phyloP scores from a whole-genome alignment of 2,888 invertebrate genomes.

The Sialis lutaria region DNA sequence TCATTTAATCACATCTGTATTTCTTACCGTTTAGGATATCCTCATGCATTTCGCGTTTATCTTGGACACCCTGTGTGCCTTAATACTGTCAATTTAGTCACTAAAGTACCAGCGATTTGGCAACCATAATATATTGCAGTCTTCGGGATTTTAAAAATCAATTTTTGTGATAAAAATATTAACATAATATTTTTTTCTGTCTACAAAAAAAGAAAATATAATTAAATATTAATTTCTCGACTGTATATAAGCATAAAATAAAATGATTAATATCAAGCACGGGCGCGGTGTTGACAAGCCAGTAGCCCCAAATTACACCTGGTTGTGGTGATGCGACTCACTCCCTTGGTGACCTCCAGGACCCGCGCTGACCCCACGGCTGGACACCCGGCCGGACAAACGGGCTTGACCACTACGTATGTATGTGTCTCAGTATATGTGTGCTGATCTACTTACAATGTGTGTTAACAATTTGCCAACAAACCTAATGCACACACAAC shows the following conservation, averaged over 20 bases:
- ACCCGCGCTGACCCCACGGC: neutral
- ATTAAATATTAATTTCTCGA: no score
- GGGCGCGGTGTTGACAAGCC: constrained; percentile 1
- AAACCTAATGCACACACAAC: constrained; percentile 14
- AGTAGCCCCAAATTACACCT: neutral
- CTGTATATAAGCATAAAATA: neutral
- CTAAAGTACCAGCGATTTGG: no score
- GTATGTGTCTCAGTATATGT: neutral
- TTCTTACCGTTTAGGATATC: no score
- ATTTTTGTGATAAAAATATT: no score
- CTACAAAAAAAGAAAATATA: no score
- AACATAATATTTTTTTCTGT: no score
- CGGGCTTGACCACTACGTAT: neutral
- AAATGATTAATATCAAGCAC: neutral
- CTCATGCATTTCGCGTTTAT: no score
- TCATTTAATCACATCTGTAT: no score
- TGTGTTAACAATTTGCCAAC: constrained; percentile 22
- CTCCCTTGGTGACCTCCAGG: constrained; percentile 1
- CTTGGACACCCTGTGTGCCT: no score
- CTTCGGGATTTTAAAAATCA: no score
- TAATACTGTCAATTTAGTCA: no score
- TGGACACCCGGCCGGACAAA: neutral
- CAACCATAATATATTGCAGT: no score
- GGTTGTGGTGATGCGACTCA: neutral
- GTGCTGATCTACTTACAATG: neutral